Conservation (phyloP, 2,797 vertebrate species). For the Dipus sagitta region DNA sequence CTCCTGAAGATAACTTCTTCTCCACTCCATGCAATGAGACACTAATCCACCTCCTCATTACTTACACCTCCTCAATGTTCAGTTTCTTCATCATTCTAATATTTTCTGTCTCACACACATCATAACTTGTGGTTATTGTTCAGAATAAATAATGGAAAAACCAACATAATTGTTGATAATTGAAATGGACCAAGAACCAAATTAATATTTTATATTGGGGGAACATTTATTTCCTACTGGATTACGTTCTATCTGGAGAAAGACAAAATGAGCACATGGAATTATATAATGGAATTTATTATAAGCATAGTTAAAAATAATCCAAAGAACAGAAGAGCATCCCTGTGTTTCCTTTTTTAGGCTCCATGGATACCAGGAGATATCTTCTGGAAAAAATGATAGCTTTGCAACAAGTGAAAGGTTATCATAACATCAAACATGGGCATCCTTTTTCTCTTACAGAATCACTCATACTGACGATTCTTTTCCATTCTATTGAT, state of each 20-base stretch:
- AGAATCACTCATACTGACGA: background rate
- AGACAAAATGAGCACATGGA: background rate
- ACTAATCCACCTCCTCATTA: background rate
- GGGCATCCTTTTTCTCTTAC: background rate
- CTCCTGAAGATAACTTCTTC: too few relatives aligned
- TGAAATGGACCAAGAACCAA: background rate
- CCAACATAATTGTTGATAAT: background rate
- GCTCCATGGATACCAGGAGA: background rate
- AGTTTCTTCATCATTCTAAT: background rate
- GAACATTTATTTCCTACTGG: background rate
- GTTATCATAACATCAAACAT: background rate
- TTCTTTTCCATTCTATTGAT: background rate
- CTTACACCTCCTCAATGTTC: background rate
- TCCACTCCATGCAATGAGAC: background rate
- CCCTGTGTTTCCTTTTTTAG: background rate
- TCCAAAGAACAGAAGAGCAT: background rate
- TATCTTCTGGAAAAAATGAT: background rate
- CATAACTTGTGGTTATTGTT: background rate
- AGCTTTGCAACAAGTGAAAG: background rate
- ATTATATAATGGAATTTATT: background rate
- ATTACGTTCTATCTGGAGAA: background rate
- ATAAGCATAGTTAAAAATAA: background rate
- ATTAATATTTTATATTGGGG: background rate
- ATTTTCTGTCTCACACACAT: background rate
- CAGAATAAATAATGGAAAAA: background rate